Conservation (phyloP, 2,888 invertebrate genomes). For the Ophion slaviceki region DNA sequence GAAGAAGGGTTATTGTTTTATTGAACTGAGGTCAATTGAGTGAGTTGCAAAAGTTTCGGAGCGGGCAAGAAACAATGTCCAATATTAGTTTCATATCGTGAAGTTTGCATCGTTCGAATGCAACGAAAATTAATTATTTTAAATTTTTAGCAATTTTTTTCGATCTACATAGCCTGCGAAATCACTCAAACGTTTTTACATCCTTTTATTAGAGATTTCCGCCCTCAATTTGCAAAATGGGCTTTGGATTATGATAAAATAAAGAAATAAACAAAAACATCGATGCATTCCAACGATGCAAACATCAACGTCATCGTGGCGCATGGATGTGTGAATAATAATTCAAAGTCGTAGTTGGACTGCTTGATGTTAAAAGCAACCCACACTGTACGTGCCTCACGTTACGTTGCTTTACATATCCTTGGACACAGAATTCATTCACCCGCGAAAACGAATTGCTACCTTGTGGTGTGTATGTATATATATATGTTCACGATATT, state of each 20-base stretch:
- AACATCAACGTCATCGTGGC: too few relatives aligned
- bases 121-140: not conserved
- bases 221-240: too few relatives aligned
- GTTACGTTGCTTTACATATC: conserved; percentile 66
- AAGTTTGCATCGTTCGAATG: not conserved
- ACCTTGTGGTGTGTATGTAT: too few relatives aligned
- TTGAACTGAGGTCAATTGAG: not conserved
- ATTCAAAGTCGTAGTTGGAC: conserved; percentile 30
- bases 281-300: too few relatives aligned
- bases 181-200: too few relatives aligned
- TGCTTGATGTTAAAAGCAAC: conserved; percentile 67
- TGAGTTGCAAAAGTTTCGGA: conserved; percentile 15
- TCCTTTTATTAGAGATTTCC: too few relatives aligned
- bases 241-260: too few relatives aligned
- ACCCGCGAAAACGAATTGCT: conserved; percentile 61
- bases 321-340: conserved; percentile 2
- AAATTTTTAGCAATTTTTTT: too few relatives aligned
- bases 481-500: too few relatives aligned
- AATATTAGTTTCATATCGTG: conserved; percentile 8
- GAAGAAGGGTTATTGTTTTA: too few relatives aligned
- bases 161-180: too few relatives aligned
- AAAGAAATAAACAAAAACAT: too few relatives aligned
- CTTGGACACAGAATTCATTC: conserved; percentile 73
- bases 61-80: conserved; percentile 34
- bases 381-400: conserved; percentile 46